phyloP scores from a whole-genome alignment of 2,888 invertebrate genomes.

The Clistopyga incitator region DNA sequence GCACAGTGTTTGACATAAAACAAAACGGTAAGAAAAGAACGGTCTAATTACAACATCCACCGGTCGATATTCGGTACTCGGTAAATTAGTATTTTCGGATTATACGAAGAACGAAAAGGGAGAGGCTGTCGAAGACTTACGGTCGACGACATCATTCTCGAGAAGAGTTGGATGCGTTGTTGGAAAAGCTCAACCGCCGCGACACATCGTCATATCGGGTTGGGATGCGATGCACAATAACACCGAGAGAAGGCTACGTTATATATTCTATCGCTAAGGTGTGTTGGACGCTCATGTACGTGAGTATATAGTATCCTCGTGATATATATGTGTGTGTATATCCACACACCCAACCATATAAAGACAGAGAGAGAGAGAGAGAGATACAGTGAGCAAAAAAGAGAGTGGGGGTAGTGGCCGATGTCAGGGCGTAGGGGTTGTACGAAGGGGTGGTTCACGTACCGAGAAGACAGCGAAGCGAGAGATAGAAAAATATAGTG shows the following conservation, averaged over 20 bases:
- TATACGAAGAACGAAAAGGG: neutral
- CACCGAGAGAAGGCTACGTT: constrained; percentile 51
- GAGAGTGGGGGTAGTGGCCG: constrained; percentile 57
- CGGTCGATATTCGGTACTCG: too few species aligned
- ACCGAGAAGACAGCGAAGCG: constrained; percentile 27
- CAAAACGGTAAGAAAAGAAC: neutral
- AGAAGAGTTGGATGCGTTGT: constrained; percentile 65
- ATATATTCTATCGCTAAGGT: constrained; percentile 43
- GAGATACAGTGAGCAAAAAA: constrained; percentile 23
- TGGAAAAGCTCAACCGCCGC: constrained; percentile 68
- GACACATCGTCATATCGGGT: constrained; percentile 66
- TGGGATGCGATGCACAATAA: constrained; percentile 70
- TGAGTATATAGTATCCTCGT: neutral
- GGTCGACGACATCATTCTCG: constrained; percentile 69
- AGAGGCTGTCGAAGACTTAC: constrained; percentile 57
- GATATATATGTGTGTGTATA: constrained; percentile 27
- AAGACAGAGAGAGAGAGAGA: constrained; percentile 49
- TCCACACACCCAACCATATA: too few species aligned
- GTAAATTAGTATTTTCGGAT: neutral
- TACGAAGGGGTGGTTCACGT: constrained; percentile 43
- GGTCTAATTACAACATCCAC: too few species aligned
- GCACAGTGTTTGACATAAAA: neutral
- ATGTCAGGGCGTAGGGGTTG: constrained; percentile 68
- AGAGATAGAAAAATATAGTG: constrained; percentile 6
- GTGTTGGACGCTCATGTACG: neutral